Evolutionary conservation across 1,140 invertebrate species (phyloP).

Genomic region (Eufriesea mexicana): DNA sequence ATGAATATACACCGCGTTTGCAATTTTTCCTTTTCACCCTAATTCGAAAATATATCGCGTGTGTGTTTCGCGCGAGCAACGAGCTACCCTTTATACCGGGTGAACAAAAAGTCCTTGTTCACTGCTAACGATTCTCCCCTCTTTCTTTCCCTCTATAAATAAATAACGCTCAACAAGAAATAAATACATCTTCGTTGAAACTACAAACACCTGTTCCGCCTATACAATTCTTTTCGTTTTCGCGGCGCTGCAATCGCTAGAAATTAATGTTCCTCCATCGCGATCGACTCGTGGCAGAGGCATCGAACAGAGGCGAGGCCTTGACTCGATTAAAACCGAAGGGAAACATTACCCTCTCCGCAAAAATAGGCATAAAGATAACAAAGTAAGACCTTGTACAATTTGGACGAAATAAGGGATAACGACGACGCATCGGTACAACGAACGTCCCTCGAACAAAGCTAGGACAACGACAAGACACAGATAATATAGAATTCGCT

Average conservation of each 20-base stretch:
- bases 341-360: not conserved
- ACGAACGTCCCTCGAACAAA: not conserved
- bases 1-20: not conserved
- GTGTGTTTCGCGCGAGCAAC: not conserved
- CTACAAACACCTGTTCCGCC: constrained; percentile 12
- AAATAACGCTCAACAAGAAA: constrained; percentile 56
- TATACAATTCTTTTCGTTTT: not conserved
- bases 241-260: not conserved
- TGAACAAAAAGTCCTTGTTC: not conserved
- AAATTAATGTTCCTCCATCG: too few relatives aligned
- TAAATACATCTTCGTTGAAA: constrained; percentile 52
- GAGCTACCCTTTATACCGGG: not conserved
- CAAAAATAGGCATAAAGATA: not conserved
- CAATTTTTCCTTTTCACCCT: not conserved
- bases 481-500: not conserved
- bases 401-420: constrained; percentile 39
- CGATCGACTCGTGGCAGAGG: too few relatives aligned
- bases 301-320: too few relatives aligned
- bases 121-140: not conserved
- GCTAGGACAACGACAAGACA: constrained; percentile 4
- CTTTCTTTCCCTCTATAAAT: constrained; percentile 29
- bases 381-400: not conserved
- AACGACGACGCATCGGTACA: not conserved
- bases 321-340: not conserved
- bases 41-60: constrained; percentile 6